Evolutionary conservation across 1,140 invertebrate genomes (phyloP), one percentile per base, ranked within the genome.

Genomic region (Stegodyphus mimosarum): DNA sequence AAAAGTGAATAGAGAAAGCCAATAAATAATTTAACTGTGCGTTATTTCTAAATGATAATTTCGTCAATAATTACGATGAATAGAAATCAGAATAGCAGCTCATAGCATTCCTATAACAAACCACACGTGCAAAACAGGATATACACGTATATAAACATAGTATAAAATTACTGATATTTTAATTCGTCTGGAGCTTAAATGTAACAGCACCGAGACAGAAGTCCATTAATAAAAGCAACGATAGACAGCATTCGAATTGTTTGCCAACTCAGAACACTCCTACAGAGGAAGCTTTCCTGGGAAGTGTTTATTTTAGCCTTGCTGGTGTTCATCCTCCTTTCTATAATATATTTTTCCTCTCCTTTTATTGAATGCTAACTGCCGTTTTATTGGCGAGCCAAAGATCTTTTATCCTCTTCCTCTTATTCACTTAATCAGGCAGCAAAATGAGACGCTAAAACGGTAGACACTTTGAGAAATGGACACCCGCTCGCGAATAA

Each of bases 381-480:
- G 73, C 72, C 81, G 81, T 84, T 84, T 84, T 84, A 84, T 84
- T 84, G 81, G 52, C 53, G 60, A 84, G 72, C 72, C 55, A 84
- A 84, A 53, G 81, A 76, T 76, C 73, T 70, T 64, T 76, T 50
- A 81, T 73, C 79, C 60, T 51, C 51, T 63, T 51, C 64, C 51
- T 69, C 49, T 76, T 70, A 84, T 84, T 84, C 81, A 84, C 81
- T 84, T 84, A 84, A 84, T 84, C 81, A 84, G 18, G 63, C 81
- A 60, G 63, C 73, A 76, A 84, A 84, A 75, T 84, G 81, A 76
- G 81, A 73, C 80, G 55, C 80, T 83, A 73, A 83, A 83, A 74
- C 69, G 80, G 80, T 74, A 73, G 80, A 83, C 80, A 83, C 80
- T 74, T 84, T 84, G 81, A 84, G 71, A 75, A 84, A 84, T 84